Conservation (phyloP, 2,888 invertebrate genomes). For the Apodemia hepburni region DNA sequence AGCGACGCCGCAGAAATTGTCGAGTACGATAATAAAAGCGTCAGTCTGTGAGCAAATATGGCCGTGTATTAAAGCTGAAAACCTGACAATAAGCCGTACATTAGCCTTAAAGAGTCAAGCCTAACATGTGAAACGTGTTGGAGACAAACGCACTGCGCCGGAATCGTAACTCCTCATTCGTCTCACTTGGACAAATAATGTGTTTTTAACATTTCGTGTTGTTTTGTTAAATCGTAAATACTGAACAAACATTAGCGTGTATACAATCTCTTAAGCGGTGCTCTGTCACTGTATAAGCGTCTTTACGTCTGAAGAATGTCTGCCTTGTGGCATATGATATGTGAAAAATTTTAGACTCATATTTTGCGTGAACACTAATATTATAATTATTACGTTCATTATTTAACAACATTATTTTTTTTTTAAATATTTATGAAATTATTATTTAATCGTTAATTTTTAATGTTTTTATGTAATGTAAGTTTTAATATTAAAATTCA, state of each 20-base stretch:
- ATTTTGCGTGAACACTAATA: too few relatives aligned
- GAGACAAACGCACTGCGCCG: conserved; percentile 67
- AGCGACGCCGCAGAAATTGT: conserved; percentile 27
- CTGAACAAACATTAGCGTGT: conserved; percentile 64
- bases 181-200: conserved; percentile 77
- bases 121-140: conserved; percentile 67
- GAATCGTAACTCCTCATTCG: conserved; percentile 75
- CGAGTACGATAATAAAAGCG: conserved; percentile 60
- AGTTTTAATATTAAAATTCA: neutral
- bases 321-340: conserved; percentile 44
- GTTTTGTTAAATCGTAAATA: conserved; percentile 80
- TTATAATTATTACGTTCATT: too few relatives aligned
- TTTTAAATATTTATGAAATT: too few relatives aligned
- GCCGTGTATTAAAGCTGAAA: conserved; percentile 53
- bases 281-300: conserved; percentile 54
- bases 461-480: too few relatives aligned
- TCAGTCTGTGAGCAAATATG: conserved; percentile 57
- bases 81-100: conserved; percentile 68
- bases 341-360: too few relatives aligned
- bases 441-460: too few relatives aligned
- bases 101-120: conserved; percentile 61
- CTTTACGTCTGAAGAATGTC: conserved; percentile 56
- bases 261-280: conserved; percentile 48
- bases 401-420: too few relatives aligned
- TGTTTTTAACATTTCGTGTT: conserved; percentile 80